phyloP scores from a whole-genome alignment of 2,888 invertebrate genomes.

The Acronicta leporina region DNA sequence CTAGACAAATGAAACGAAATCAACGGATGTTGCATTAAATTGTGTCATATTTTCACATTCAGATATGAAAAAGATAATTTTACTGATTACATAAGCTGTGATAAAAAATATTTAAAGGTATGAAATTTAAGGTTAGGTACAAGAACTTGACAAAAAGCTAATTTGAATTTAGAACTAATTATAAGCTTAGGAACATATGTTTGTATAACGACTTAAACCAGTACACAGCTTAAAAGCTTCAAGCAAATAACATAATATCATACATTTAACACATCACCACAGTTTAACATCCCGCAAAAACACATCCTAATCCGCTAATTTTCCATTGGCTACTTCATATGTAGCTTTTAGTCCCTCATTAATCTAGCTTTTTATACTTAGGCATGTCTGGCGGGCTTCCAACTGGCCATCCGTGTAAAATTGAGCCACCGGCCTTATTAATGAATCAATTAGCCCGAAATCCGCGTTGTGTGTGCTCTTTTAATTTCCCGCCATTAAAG shows the following conservation, averaged over 20 bases:
- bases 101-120: too few species aligned
- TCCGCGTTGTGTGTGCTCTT: conserved; percentile 77
- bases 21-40: too few species aligned
- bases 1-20: too few species aligned
- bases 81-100: too few species aligned
- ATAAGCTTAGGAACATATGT: too few species aligned
- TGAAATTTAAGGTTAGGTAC: too few species aligned
- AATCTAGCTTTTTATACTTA: conserved; percentile 76
- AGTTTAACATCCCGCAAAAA: conserved; percentile 31
- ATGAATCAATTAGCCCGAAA: conserved; percentile 86
- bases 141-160: too few species aligned
- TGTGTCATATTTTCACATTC: too few species aligned
- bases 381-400: conserved; percentile 77
- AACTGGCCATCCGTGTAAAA: conserved; percentile 77
- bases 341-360: conserved; percentile 60
- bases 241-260: background rate
- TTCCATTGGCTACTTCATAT: conserved; percentile 47
- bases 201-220: too few species aligned
- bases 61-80: too few species aligned
- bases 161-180: too few species aligned
- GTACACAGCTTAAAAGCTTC: background rate
- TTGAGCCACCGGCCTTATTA: conserved; percentile 79
- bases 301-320: conserved; percentile 45
- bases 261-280: conserved; percentile 7
- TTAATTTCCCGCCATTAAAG: conserved; percentile 79